These are phyloP conservation scores for Rhagonycha lutea DNA, from an alignment of 2,888 invertebrate species.

Conservation along the genomic window DNA sequence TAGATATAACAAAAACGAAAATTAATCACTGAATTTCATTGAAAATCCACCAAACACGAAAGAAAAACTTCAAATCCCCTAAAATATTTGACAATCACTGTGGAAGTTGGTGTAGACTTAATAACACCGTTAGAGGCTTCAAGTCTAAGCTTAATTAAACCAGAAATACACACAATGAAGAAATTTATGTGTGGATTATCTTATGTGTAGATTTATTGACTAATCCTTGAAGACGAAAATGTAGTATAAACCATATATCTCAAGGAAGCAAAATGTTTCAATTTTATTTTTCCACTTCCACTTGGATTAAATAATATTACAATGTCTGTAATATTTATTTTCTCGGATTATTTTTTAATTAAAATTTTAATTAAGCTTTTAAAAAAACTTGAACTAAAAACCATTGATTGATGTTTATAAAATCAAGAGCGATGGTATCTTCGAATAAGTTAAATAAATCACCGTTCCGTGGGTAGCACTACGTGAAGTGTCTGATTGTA, in stretches of 20 bases:
- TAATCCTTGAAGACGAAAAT: not conserved
- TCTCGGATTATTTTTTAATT: not conserved
- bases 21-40: not conserved
- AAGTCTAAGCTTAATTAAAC: not conserved
- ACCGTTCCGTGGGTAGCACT: not conserved
- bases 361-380: not conserved
- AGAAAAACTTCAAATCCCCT: not conserved
- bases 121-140: not conserved
- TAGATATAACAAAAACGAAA: not conserved
- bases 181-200: not conserved
- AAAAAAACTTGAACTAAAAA: not conserved
- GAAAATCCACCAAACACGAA: not conserved
- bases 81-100: not conserved
- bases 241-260: not conserved
- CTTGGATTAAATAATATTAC: not conserved
- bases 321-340: not conserved
- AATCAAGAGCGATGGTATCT: slow-evolving; percentile 17
- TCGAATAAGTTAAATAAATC: slow-evolving; percentile 21
- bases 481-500: slow-evolving; percentile 10
- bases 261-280: not conserved
- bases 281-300: not conserved
- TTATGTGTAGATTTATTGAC: not conserved
- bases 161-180: not conserved
- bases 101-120: not conserved
- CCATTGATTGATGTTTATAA: not conserved